phyloP scores from a whole-genome alignment of 92 coral and sea anemone genomes.

The Epizoanthus rinbou region DNA sequence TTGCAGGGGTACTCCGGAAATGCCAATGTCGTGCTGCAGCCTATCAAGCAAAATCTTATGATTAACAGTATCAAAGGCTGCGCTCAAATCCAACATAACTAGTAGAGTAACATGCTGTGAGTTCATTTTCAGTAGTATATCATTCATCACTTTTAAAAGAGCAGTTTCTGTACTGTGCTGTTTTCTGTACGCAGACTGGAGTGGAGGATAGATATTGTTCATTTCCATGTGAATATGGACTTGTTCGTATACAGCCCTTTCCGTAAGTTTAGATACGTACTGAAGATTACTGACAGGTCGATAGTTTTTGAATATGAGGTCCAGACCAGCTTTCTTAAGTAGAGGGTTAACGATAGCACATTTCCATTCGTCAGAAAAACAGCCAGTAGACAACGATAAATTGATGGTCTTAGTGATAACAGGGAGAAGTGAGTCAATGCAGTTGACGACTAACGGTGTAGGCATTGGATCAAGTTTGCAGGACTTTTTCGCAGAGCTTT shows the following conservation, averaged over 20 bases:
- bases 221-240: conserved; percentile 42
- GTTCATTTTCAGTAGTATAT: too few relatives aligned
- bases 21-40: conserved; percentile 41
- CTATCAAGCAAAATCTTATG: conserved; percentile 11
- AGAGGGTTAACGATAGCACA: conserved; percentile 47
- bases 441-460: conserved; percentile 42
- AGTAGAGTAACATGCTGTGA: background rate
- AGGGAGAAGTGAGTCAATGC: conserved; percentile 48
- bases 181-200: conserved; percentile 29
- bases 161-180: conserved; percentile 21
- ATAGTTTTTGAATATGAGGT: conserved; percentile 38
- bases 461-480: conserved; percentile 47
- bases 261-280: conserved; percentile 43
- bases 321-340: conserved; percentile 45
- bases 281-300: conserved; percentile 42
- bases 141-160: too few relatives aligned
- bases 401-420: conserved; percentile 49
- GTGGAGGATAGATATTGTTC: conserved; percentile 40
- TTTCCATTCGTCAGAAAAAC: conserved; percentile 52
- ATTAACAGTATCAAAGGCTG: background rate
- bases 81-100: background rate
- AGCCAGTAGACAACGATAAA: conserved; percentile 49
- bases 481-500: conserved; percentile 37
- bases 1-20: conserved; percentile 48
- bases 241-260: conserved; percentile 47